A percentile compares a stretch with the other conserved stretches of the same genome.
These are phyloP conservation scores for Ptychadena robeensis DNA, from an alignment of 2,797 vertebrate species.

Conservation along the genomic window DNA sequence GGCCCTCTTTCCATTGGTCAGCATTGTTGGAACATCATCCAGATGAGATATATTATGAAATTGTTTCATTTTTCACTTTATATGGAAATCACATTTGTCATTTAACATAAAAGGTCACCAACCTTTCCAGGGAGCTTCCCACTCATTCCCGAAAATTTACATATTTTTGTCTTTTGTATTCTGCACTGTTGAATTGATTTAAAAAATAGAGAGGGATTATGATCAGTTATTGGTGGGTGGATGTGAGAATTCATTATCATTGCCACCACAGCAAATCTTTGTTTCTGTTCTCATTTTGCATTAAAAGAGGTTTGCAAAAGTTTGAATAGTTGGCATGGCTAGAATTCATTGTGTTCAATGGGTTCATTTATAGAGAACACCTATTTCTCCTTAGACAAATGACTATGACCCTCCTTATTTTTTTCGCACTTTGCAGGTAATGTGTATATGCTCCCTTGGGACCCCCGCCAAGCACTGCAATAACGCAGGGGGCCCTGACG, in stretches of 20 bases:
- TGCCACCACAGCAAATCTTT: not conserved
- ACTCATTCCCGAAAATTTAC: not conserved
- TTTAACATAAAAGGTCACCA: not conserved
- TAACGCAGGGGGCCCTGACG: too few relatives aligned
- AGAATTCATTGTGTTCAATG: too few relatives aligned
- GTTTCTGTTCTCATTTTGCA: not conserved
- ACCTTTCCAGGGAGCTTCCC: conserved; percentile 10
- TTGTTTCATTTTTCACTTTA: conserved; percentile 24
- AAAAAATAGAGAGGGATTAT: not conserved
- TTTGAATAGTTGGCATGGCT: too few relatives aligned
- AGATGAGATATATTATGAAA: conserved; percentile 20
- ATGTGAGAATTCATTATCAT: not conserved
- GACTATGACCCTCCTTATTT: too few relatives aligned
- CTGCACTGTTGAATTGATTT: not conserved
- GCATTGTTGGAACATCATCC: conserved; percentile 12
- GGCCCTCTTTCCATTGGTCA: not conserved
- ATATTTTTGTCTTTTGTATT: not conserved
- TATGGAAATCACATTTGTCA: conserved; percentile 34
- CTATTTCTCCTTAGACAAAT: too few relatives aligned
- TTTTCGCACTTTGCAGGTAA: too few relatives aligned
- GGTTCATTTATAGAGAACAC: too few relatives aligned
- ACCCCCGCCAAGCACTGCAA: too few relatives aligned
- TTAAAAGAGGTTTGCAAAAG: too few relatives aligned
- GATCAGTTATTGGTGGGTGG: not conserved
- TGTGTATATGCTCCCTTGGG: too few relatives aligned